phyloP scores from a whole-genome alignment of 1,140 invertebrate genomes.

The Atta texana region DNA sequence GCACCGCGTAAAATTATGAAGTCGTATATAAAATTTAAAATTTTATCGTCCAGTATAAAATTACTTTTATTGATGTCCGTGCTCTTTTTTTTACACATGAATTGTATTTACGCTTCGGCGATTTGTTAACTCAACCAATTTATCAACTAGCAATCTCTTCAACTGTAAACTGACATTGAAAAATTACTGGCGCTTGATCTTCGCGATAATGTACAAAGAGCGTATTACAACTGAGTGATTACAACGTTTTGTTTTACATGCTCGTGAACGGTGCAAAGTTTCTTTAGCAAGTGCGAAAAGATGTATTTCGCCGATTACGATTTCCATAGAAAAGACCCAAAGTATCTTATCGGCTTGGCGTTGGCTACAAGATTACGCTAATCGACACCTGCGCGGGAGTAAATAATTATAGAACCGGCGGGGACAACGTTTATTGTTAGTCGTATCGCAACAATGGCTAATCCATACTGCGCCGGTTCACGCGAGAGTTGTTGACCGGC shows the following conservation, averaged over 20 bases:
- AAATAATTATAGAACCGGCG: slow-evolving; percentile 47
- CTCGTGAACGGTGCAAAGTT: slow-evolving; percentile 4
- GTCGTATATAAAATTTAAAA: slow-evolving; percentile 50
- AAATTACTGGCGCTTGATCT: slow-evolving; percentile 2
- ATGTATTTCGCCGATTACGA: slow-evolving; percentile 16
- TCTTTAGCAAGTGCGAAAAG: neutral
- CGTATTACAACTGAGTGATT: slow-evolving; percentile 32
- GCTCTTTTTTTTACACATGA: slow-evolving; percentile 12
- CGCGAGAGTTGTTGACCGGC: slow-evolving; percentile 3
- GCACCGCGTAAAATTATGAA: slow-evolving; percentile 46
- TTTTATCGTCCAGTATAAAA: slow-evolving; percentile 33
- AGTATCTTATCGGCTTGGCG: slow-evolving; percentile 38
- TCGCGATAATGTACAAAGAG: slow-evolving; percentile 18
- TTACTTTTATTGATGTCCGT: neutral
- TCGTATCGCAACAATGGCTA: slow-evolving; percentile 48
- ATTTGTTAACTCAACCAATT: slow-evolving; percentile 41
- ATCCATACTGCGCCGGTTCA: slow-evolving; percentile 53
- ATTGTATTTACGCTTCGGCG: slow-evolving; percentile 35
- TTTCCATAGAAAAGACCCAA: neutral
- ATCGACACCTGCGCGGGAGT: slow-evolving; percentile 35
- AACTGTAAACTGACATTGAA: slow-evolving; percentile 52
- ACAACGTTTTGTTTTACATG: slow-evolving; percentile 32
- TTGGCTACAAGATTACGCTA: slow-evolving; percentile 46
- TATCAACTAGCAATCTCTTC: slow-evolving; percentile 14
- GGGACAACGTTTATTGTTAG: slow-evolving; percentile 36